Conservation (phyloP, 2,797 vertebrate genomes). For the Sebastes nivosus region DNA sequence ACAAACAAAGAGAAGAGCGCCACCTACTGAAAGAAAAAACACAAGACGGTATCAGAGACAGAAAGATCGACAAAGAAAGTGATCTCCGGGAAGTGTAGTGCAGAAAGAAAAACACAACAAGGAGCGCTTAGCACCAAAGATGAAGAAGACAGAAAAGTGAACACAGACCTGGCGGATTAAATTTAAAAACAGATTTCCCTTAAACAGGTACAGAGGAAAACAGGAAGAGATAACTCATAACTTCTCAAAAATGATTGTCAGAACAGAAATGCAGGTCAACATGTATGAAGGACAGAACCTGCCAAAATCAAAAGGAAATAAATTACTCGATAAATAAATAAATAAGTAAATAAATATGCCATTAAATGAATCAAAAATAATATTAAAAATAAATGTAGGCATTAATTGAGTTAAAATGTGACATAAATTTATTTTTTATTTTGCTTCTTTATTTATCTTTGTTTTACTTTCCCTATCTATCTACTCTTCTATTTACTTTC, state of each 20-base stretch:
- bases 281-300: no score
- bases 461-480: no score
- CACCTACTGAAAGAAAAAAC: neutral
- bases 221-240: constrained; percentile 15
- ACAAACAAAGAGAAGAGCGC: neutral
- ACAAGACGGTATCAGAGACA: neutral
- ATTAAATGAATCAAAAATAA: no score
- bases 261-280: constrained; percentile 46
- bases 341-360: no score
- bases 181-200: constrained; percentile 11
- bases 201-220: neutral
- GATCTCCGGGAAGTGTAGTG: neutral
- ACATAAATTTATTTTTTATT: no score
- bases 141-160: neutral
- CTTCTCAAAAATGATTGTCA: constrained; percentile 65
- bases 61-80: neutral
- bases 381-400: no score
- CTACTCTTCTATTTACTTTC: no score
- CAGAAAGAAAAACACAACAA: neutral
- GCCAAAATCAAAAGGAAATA: no score
- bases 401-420: no score
- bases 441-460: no score
- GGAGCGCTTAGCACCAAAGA: constrained; percentile 45
- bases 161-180: neutral
- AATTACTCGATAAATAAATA: no score